Evolutionary conservation across 2,888 invertebrate genomes (phyloP), one percentile per base, ranked within the genome.

Genomic region (Crematogaster levior): DNA sequence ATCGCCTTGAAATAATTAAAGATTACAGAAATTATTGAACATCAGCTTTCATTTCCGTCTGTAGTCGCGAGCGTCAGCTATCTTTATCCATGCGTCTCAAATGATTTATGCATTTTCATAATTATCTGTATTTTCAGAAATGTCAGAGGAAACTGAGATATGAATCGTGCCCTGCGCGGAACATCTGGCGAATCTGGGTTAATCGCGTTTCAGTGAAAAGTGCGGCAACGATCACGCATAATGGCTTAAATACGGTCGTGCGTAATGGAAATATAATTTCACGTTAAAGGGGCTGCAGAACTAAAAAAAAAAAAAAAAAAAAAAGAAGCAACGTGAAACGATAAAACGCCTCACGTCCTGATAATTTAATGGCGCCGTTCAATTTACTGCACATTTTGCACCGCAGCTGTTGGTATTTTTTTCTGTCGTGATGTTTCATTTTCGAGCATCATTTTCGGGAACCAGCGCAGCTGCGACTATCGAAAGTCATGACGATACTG

Each of bases 181-280:
- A 82, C 85, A 83, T 74, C 85, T 66, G 73, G 72, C 80, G 85
- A 84, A 86, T 90, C 84, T 86, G 81, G 84, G 90, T 89, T 89
- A 89, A 89, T 89, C 88, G 88, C 90, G 84, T 88, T 87, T 83
- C 85, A 84, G 81, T 73, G 84, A 87, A 90, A 89, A 89, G 90
- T 89, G 90, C 89, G 82, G 83, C 83, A 85, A 89, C 83, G 88
- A 84, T 85, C 87, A 90, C 90, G 85, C 89, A 87, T 89, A 90
- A 89, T 90, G 85, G 88, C 84, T 89, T 90, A 87, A 89, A 90
- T 87, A 89, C 89, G 84, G 86, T 63, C 88, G 84, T 90, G 89
- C 89, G 90, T 90, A 88, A 89, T 89, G 87, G 89, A 88, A 90
- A 90, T 88, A 90, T 89, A 89, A 89, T 89, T 89, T 89, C 87